These are phyloP conservation scores for Eidolon helvum DNA, from an alignment of 2,113 vertebrate species.

Conservation along the genomic window DNA sequence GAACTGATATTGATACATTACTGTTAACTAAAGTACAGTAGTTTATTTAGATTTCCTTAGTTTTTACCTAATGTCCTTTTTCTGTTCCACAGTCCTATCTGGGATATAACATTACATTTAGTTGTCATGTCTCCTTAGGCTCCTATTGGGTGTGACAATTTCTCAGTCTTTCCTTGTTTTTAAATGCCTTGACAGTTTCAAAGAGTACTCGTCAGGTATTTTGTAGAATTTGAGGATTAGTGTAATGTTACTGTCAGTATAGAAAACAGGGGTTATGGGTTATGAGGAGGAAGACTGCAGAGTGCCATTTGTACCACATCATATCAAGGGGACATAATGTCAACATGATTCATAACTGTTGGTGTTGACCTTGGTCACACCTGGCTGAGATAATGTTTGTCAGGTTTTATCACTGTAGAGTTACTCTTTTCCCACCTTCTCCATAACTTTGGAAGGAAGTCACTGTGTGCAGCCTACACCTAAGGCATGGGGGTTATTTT, in stretches of 20 bases:
- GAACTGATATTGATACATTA: background rate
- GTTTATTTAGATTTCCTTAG: background rate
- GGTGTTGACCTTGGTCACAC: background rate
- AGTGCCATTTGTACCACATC: fast-evolving
- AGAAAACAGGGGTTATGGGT: background rate
- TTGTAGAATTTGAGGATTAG: background rate
- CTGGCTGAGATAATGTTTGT: background rate
- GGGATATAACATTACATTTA: background rate
- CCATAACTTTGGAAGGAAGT: background rate
- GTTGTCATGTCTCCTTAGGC: background rate
- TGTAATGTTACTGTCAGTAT: background rate
- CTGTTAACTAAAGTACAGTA: background rate
- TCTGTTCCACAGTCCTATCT: background rate
- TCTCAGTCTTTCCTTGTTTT: background rate
- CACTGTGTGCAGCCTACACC: fast-evolving
- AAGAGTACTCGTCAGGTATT: background rate
- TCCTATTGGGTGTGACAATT: background rate
- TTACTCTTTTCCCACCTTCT: fast-evolving
- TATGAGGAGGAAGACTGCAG: background rate
- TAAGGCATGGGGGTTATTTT: too few relatives aligned
- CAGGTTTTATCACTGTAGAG: background rate
- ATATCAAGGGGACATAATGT: fast-evolving
- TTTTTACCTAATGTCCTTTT: background rate
- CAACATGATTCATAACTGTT: background rate
- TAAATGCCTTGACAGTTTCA: background rate